Base-by-base conservation (phyloP, 2,113 vertebrate species). In the Esox niger region DNA sequence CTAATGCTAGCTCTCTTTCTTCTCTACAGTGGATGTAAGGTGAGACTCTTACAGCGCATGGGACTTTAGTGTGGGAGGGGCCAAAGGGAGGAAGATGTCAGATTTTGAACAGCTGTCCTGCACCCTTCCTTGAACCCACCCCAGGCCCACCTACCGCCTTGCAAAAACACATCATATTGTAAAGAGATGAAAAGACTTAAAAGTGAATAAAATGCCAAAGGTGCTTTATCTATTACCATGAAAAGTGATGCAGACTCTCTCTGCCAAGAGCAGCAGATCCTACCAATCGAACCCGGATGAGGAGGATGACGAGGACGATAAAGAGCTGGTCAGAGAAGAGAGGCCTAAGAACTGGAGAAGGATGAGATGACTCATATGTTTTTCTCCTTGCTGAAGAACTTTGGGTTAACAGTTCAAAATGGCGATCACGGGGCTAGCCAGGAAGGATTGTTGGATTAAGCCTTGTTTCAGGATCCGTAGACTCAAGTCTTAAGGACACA, bases 21-120 rank as follows among this genome's bases (percentile, higher is more conserved):
- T 77, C 75, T 83, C 33, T 26, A 72, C 89, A 87, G 90, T 94
- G 92, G 97, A 98, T 84, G 94, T 98, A 90, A 98, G 97, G 96
- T 98, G 97, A 98, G 91, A 93, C 91, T 4, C 86, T 84, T 89
- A 86, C 91, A 86, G 70, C 75, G 33, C 76, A 89, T 90, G 77
- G 85, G 91, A 92, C 87, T 90, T 89, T 87, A 87, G 81, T 87
- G 86, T 88, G 89, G 93, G 93, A 91, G 91, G 91, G 86, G 91
- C 76, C 69, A 59, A 73, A 66, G 26, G 56, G 71, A 81, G 74
- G 74, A 76, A 6, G 25, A 74, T 61, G 35, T 47, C 66, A 69
- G 66, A 17, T 35, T 65, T n/a, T 66, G 70, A 75, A 78, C 65
- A 62, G 76, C 71, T 66, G 71, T 20, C 43, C 70, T 47, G 65